Base-by-base conservation (phyloP, 2,113 vertebrate genomes). In the Tiliqua scincoides region DNA sequence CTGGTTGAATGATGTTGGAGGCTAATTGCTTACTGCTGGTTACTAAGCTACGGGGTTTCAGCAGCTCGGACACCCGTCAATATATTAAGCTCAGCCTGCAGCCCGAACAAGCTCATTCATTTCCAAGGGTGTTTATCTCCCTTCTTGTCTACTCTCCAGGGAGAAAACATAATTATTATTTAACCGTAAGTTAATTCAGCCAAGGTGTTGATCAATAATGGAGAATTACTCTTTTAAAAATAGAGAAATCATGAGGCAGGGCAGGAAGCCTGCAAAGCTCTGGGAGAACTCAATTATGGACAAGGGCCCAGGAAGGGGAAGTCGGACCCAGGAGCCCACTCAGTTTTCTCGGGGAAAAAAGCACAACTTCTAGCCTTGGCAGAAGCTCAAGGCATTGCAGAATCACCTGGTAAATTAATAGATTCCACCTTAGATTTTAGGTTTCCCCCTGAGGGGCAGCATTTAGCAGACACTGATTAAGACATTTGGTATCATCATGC, bases 141-240 rank as follows among this genome's bases (percentile, higher is more conserved):
- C 89, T 93, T 89, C 91, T 89, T 90, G 89, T 77, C 89, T 92
- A 20, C 87, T 93, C 91, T 93, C 88, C 30, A 57, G 83, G 75
- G 87, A 87, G 90, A 91, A 95, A 95, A 94, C 91, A 90, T 94
- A 94, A 95, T 91, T 95, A 92, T 93, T 95, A 93, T 93, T 94
- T 95, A 95, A 95, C 93, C 88, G 85, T 77, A 88, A 94, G 92
- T 94, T 95, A 95, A 95, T 93, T 94, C 93, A 87, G 90, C 87
- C 88, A 74, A 94, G 92, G 91, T 91, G 79, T 88, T 32, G 87
- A 93, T 95, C 94, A 93, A 94, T 94, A 93, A 86, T 43, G 68
- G 84, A 89, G 89, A 92, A 93, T 89, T 92, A 91, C 76, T 91
- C 52, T 70, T 79, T 86, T 54, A 54, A 86, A 74, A 80, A 80